A percentile compares a stretch with the other conserved stretches of the same genome.
Evolutionary conservation across 2,113 vertebrate species (phyloP).

Genomic region (Tinamus guttatus): DNA sequence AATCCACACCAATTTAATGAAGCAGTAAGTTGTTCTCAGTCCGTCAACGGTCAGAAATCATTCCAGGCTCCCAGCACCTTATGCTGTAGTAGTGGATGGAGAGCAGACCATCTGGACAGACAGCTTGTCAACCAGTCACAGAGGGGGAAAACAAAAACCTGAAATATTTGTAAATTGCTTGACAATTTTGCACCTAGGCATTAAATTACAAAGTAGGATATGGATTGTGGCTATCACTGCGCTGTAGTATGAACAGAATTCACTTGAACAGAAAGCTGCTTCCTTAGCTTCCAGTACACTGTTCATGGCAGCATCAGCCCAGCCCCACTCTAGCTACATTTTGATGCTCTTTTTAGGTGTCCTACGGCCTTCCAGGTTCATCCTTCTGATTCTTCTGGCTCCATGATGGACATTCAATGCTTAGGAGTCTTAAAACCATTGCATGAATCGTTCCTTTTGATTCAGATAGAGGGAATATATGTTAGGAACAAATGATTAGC

Average conservation of each 20-base stretch:
- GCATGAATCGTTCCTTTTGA: background rate
- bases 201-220: constrained; percentile 1
- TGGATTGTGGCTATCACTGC: background rate
- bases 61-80: constrained; percentile 27
- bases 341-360: background rate
- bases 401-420: background rate
- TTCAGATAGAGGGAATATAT: background rate
- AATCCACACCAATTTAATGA: constrained; percentile 44
- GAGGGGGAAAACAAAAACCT: constrained; percentile 45
- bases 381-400: background rate
- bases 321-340: background rate
- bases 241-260: background rate
- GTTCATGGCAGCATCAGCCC: background rate
- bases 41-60: constrained; percentile 55
- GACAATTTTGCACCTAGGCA: constrained; percentile 25
- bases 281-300: background rate
- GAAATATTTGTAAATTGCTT: constrained; percentile 64
- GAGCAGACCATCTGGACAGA: constrained; percentile 71
- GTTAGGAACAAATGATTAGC: background rate
- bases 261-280: background rate
- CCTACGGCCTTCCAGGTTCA: background rate
- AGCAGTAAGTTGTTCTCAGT: constrained; percentile 30
- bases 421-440: background rate
- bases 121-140: constrained; percentile 63
- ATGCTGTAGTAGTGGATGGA: constrained; percentile 58